Evolutionary conservation across 2,113 vertebrate genomes (phyloP), one percentile per base, ranked within the genome.

Genomic region (Chauna torquata): DNA sequence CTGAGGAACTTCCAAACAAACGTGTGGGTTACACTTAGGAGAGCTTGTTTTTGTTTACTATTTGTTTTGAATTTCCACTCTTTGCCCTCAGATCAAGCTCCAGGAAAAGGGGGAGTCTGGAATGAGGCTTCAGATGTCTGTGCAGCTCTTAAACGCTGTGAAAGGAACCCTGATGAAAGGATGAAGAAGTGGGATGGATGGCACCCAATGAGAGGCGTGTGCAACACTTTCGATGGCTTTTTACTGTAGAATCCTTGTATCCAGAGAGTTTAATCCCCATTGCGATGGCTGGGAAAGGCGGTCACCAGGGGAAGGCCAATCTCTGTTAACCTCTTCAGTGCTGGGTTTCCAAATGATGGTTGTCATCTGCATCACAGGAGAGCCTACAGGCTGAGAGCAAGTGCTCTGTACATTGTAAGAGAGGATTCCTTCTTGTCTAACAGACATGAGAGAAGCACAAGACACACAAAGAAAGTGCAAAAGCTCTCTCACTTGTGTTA

Each of bases 41-140:
- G 74, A 86, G 7, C 59, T 94, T 96, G 83, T 14, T 95, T 95
- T 93, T 96, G 90, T 91, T 96, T 96, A 90, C 68, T 68, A 28
- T 96, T 93, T 94, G 68, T 49, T 94, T 92, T 90, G 44, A 80
- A 83, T 95, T 95, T 88, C 75, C 52, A 93, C 74, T 96, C 77
- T 92, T 62, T 92, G 88, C 74, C 86, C 68, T 96, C 66, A 88
- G 90, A 84, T 82, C 55, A 93, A 80, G 57, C 57, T 95, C 88
- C 17, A 9, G 32, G 82, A 93, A 85, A 90, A 90, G 47, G 22
- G 58, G 20, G 52, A 97, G 74, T 66, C 70, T 87, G 52, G 72
- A 94, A 94, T 84, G 76, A 94, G 74, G 52, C 76, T n/a, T 88
- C 82, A 44, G 75, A 80, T 85, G 45, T 88, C 58, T 93, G 24